Evolutionary conservation across 2,888 invertebrate species (phyloP).

Genomic region (Pinctada fucata): DNA sequence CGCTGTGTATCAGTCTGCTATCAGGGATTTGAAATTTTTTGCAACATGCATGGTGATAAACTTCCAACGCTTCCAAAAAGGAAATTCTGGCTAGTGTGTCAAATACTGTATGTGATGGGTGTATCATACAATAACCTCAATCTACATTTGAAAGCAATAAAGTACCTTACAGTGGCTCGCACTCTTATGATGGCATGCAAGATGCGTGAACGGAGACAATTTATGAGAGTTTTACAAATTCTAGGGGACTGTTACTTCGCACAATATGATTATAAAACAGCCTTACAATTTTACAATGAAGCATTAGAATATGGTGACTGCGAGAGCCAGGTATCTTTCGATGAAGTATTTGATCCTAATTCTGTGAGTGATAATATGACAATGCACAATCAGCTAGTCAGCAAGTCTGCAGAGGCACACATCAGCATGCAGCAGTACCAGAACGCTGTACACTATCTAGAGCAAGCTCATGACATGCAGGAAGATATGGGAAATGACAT

Average conservation of each 20-base stretch:
- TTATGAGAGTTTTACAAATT: slow-evolving; percentile 70
- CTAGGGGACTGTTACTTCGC: slow-evolving; percentile 73
- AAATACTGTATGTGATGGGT: slow-evolving; percentile 73
- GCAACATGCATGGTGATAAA: slow-evolving; percentile 68
- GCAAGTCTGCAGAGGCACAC: slow-evolving; percentile 74
- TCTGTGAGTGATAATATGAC: slow-evolving; percentile 68
- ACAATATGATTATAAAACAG: slow-evolving; percentile 72
- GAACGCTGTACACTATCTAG: slow-evolving; percentile 72
- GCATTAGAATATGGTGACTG: slow-evolving; percentile 71
- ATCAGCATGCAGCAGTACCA: slow-evolving; percentile 74
- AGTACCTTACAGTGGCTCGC: slow-evolving; percentile 70
- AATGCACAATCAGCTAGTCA: slow-evolving; percentile 74
- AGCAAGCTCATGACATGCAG: slow-evolving; percentile 74
- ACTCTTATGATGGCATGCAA: slow-evolving; percentile 65
- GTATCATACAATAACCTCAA: slow-evolving; percentile 72
- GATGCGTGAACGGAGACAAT: slow-evolving; percentile 64
- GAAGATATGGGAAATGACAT: slow-evolving; percentile 74
- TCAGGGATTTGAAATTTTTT: slow-evolving; percentile 73
- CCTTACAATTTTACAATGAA: slow-evolving; percentile 71
- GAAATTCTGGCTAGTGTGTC: slow-evolving; percentile 74
- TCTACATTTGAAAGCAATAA: slow-evolving; percentile 72
- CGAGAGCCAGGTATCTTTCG: slow-evolving; percentile 57
- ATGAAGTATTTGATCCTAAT: slow-evolving; percentile 60
- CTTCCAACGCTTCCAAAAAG: slow-evolving; percentile 68
- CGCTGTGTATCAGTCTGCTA: slow-evolving; percentile 74